Evolutionary conservation across 1,140 invertebrate genomes (phyloP).

Genomic region (Bicyclus anynana): DNA sequence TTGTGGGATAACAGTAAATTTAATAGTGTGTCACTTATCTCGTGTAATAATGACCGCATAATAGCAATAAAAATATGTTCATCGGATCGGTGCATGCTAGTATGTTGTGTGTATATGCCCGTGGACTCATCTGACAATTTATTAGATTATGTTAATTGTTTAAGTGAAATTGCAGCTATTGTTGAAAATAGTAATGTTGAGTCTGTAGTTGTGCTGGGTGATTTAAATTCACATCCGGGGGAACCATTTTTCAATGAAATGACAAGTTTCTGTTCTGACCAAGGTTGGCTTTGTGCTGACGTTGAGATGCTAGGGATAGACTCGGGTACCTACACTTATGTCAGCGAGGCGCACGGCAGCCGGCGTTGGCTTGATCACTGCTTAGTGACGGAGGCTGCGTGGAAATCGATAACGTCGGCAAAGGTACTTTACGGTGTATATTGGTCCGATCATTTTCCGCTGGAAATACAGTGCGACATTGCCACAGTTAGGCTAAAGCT

Average conservation of each 20-base stretch:
- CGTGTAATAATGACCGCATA: constrained; percentile 5
- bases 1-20: constrained; percentile 15
- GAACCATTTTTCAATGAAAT: constrained; percentile 9
- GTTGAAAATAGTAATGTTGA: background rate
- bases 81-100: background rate
- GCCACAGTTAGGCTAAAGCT: too few relatives aligned
- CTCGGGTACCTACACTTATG: background rate
- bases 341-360: too few relatives aligned
- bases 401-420: too few relatives aligned
- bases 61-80: constrained; percentile 2
- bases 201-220: constrained; percentile 5
- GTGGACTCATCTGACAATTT: constrained; percentile 1
- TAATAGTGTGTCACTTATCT: background rate
- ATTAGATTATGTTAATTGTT: background rate
- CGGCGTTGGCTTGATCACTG: too few relatives aligned
- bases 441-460: too few relatives aligned
- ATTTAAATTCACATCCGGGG: background rate
- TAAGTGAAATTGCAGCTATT: constrained; percentile 8
- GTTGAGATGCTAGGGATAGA: background rate
- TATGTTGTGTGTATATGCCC: constrained; percentile 9
- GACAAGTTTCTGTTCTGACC: background rate
- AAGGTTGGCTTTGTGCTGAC: background rate
- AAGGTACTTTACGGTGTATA: too few relatives aligned
- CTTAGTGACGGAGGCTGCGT: too few relatives aligned
- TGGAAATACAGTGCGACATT: too few relatives aligned